These are phyloP conservation scores for Eutrigla gurnardus DNA, from an alignment of 2,797 vertebrate genomes.

Conservation along the genomic window DNA sequence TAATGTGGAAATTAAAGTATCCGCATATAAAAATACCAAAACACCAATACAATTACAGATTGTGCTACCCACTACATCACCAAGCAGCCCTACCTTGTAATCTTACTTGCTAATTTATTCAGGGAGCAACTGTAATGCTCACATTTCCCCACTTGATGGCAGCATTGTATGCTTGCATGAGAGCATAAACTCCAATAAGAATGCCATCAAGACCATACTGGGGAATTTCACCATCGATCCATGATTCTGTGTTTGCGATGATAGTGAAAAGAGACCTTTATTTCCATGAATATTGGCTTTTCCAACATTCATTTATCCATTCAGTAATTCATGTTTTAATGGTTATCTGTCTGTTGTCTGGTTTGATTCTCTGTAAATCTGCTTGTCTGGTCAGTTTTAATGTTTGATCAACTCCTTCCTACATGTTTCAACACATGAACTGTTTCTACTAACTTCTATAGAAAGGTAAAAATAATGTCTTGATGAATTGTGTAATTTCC, in stretches of 20 bases:
- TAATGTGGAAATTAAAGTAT: neutral
- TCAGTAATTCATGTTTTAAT: neutral
- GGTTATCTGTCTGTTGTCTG: neutral
- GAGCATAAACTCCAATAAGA: neutral
- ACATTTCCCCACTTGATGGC: slow-evolving; percentile 43
- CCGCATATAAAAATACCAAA: neutral
- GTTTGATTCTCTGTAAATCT: neutral
- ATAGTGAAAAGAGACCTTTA: neutral
- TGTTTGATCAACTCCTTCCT: neutral
- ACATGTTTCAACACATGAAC: neutral
- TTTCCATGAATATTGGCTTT: neutral
- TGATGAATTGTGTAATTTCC: slow-evolving; percentile 38
- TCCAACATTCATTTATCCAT: neutral
- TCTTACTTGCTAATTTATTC: neutral
- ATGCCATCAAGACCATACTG: neutral
- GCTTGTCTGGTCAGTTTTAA: neutral
- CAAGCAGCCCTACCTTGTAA: too few species aligned
- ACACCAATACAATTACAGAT: too few species aligned
- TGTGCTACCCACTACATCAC: too few species aligned
- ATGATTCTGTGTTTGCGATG: neutral
- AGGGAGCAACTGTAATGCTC: slow-evolving; percentile 36
- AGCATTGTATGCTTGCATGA: neutral
- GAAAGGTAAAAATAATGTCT: slow-evolving; percentile 2
- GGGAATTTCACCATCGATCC: neutral
- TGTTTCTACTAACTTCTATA: slow-evolving; percentile 13